Evolutionary conservation across 1,140 invertebrate genomes (phyloP), one percentile per base, ranked within the genome.

Genomic region (Drosophila mayri): DNA sequence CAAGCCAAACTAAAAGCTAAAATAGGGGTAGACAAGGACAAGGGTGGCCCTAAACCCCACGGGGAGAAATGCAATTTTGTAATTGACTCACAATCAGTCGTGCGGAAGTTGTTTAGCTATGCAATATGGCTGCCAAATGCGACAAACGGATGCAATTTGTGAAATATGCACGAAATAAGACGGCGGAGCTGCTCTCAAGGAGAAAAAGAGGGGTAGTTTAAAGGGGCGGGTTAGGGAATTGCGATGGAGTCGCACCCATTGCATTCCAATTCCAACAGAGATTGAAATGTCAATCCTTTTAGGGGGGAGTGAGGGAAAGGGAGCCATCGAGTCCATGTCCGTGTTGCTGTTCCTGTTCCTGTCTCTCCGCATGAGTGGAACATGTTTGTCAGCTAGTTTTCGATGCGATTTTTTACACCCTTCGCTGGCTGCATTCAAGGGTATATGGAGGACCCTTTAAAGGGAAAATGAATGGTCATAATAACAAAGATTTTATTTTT

Each of bases 141-240:
- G 58, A 71, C 76, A 78, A 78, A 78, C 75, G 76, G 76, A 78
- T 78, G 76, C 65, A 78, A 78, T 78, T 78, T 78, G 75, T 78
- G 67, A 78, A 78, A 78, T 78, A 78, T 78, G 65, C 65, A 78
- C 54, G 59, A 64, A 71, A 78, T 78, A 71, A 77, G 75, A 64
- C 58, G 75, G 76, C 67, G 30, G 25, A 62, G 62, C 61, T 40
- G 52, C n/a, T 54, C 25, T 40, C 20, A 46, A 49, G 30, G 41
- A 59, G 61, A 18, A 14, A 37, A 35, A 20, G 16, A n/a, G 32
- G 43, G 30, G 35, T 2, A 4, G 37, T 16, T 54, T 9, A 16
- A 3, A 22, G 35, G 14, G 18, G 25, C 4, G 11, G 28, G 41
- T 11, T 40, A 30, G 20, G 52, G 30, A 38, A 28, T 49, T 35